Percentiles rank a stretch among this genome's conserved stretches.
Conservation (phyloP, 2,113 vertebrate species). For the Elachura formosa region DNA sequence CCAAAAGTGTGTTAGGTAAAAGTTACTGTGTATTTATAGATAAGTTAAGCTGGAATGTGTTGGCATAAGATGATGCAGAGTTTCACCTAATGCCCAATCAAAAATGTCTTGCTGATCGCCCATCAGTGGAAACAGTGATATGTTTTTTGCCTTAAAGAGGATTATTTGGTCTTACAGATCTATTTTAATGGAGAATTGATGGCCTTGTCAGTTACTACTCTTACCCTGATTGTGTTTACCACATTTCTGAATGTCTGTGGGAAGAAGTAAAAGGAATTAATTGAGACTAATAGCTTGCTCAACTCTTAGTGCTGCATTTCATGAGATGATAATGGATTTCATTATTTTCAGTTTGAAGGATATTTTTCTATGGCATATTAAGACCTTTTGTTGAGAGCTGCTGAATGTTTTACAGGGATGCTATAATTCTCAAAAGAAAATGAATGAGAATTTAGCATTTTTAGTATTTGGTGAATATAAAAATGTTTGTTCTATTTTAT, state of each 20-base stretch:
- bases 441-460: not conserved
- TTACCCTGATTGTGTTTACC: not conserved
- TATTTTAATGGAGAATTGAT: conserved; percentile 28
- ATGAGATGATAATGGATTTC: not conserved
- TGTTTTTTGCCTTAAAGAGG: conserved; percentile 1
- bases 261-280: not conserved
- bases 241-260: not conserved
- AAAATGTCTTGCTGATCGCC: not conserved
- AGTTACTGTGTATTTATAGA: not conserved
- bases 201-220: not conserved
- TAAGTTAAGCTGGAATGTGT: not conserved
- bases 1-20: not conserved
- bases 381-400: not conserved
- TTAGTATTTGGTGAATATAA: not conserved
- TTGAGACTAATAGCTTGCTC: not conserved
- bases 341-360: not conserved
- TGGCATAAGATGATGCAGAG: not conserved
- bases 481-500: not conserved
- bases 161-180: conserved; percentile 1
- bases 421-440: not conserved
- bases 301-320: not conserved
- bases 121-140: conserved; percentile 29
- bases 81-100: not conserved
- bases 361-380: not conserved
- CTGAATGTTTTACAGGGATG: not conserved